These are phyloP conservation scores for Chelon auratus DNA, from an alignment of 2,797 vertebrate species.

Conservation along the genomic window DNA sequence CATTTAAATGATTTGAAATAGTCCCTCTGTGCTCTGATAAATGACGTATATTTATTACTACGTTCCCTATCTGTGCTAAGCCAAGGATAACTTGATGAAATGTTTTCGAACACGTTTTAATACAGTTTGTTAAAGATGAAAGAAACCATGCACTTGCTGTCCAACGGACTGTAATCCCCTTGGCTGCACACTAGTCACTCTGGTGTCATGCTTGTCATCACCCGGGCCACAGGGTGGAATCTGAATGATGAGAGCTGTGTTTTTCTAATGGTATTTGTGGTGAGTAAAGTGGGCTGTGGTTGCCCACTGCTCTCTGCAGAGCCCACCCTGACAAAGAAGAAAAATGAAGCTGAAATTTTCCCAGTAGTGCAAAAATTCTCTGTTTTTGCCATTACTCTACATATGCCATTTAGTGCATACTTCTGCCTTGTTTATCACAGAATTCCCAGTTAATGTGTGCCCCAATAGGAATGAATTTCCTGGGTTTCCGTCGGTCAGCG, in stretches of 20 bases:
- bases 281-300: constrained; percentile 52
- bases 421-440: constrained; percentile 3
- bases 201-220: constrained; percentile 43
- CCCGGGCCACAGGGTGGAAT: constrained; percentile 24
- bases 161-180: constrained; percentile 18
- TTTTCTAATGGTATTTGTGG: constrained; percentile 59
- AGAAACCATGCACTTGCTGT: constrained; percentile 12
- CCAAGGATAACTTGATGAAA: constrained; percentile 42
- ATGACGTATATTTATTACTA: constrained; percentile 46
- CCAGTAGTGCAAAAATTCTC: constrained; percentile 46
- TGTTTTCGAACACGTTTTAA: constrained; percentile 25
- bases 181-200: constrained; percentile 28
- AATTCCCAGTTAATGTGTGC: not conserved
- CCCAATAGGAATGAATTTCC: not conserved
- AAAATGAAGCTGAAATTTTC: constrained; percentile 34
- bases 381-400: constrained; percentile 46
- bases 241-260: constrained; percentile 52
- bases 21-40: constrained; percentile 47
- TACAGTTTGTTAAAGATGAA: constrained; percentile 37
- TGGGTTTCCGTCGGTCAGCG: constrained; percentile 10
- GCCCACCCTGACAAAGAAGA: constrained; percentile 42
- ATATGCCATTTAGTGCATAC: constrained; percentile 2
- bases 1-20: constrained; percentile 66
- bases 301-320: constrained; percentile 35
- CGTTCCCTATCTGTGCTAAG: constrained; percentile 12